Base-by-base conservation (phyloP, 2,888 invertebrate genomes). In the Epinotia nisella region DNA sequence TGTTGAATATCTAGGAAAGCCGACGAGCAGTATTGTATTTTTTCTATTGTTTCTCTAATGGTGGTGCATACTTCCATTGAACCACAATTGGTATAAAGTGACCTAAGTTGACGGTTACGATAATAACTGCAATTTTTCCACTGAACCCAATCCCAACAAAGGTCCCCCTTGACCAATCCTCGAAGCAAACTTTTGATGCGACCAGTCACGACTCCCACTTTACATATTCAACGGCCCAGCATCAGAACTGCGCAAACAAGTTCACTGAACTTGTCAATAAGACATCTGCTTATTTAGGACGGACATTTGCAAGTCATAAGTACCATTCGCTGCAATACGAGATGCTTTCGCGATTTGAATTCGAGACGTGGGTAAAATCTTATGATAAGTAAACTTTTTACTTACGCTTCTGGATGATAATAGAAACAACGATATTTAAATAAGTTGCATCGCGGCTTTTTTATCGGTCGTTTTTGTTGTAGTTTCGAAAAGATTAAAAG, bases 201-300 rank as follows among this genome's bases (percentile, higher is more conserved):
- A 77, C 77, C 82, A 79, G 79, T 77, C 80, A 76, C 78, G 79
- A 80, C 79, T 75, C 78, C 78, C 78, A 81, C 80, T 87, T 84
- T 83, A 83, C 88, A 86, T 87, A 87, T 86, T 84, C 84, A 84
- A 82, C 78, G 77, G 76, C 77, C 56, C 80, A 81, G 76, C 81
- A 80, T 74, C 78, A 76, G 74, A 64, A 53, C 67, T 76, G 78
- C 75, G 79, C 78, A 79, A 82, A 84, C 82, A 83, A 83, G 86
- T 87, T 86, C 87, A 84, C 78, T 85, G 85, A 87, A 86, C 87
- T 82, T 87, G 86, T 87, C 88, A 87, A 86, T 86, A 84, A 83
- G 82, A 83, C 87, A 87, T 88, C 84, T 87, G 87, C 84, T 87
- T 87, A 85, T 88, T 89, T 87, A 86, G 87, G 83, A 82, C 82